Evolutionary conservation across 2,113 vertebrate genomes (phyloP), one percentile per base, ranked within the genome.

Genomic region (Cyanocitta stelleri): DNA sequence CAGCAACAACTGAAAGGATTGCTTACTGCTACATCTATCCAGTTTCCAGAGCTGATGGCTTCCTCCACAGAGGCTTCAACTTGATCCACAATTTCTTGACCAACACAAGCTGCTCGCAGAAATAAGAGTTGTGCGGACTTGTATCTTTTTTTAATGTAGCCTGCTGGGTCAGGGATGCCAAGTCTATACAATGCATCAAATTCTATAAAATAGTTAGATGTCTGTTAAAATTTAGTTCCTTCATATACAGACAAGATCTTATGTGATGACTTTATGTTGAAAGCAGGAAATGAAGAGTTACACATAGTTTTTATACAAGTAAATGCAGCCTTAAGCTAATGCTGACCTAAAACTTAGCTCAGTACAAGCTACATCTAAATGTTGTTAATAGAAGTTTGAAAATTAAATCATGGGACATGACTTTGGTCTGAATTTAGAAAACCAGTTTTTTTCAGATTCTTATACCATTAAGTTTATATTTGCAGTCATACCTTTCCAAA

Each of bases 21-120:
- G 58, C 98, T 95, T 98, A 99, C 99, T 97, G 98, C 98, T 91
- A 99, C 97, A 85, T 99, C 99, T 49, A 98, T 97, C 99, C 99
- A 99, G 4, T 96, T 98, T 89, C 98, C 98, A 8, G 99, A 99
- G 93, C 90, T 99, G 87, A 99, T 98, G 10, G 99, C 99, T 96
- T 99, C 99, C 74, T 99, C 99, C 82, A 99, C 98, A 32, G 99
- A 99, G 8, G 99, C 99, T 98, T 99, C 99, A 80, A 99, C 98
- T 74, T 99, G 99, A 98, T 99, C 99, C 46, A 99, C 98, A 85
- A 99, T 98, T 90, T 95, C 95, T 73, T 98, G 98, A 48, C 98
- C 98, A 96, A 99, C 98, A 91, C 99, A 99, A 77, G 98, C 98
- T 4, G 98, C 98, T 89, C 98, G 97, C 73, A 99, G 97, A 97